Evolutionary conservation across 2,888 invertebrate genomes (phyloP), one percentile per base, ranked within the genome.

Genomic region (Drosophila flavopinicola): DNA sequence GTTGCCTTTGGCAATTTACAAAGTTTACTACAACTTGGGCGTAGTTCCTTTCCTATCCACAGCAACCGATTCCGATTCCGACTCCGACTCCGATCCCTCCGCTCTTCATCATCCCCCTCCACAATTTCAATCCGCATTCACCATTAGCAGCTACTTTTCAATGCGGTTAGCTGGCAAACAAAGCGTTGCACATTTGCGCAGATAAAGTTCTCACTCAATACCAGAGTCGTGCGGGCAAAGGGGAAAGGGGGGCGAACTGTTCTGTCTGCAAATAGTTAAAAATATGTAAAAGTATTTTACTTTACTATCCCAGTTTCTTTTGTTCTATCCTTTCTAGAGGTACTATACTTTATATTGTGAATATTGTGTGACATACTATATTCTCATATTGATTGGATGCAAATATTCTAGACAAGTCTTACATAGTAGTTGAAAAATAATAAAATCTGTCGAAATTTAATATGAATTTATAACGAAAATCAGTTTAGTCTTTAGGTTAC

Each of bases 111-210:
- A 23, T n/a, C 30, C 27, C 35, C 10, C 20, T n/a, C 2, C 29
- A 24, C 13, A 23, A 23, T 73, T 59, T 63, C 64, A 78, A 78
- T 69, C 61, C 79, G 64, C 79, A 82, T 82, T 86, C 69, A 78
- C 85, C 83, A 83, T 83, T 83, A 87, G 83, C 87, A 83, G 83
- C 87, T 85, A 87, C 78, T 83, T 83, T 83, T 87, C 87, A 87
- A 85, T 83, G 83, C 64, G 87, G 83, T 83, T 83, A 87, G 83
- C 76, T 76, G 64, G 87, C 78, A 83, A 87, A 83, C 87, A 83
- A 83, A 83, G 87, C 85, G 78, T 80, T 87, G 76, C 76, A 87
- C 83, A 85, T 87, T 83, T 78, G 75, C 67, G 71, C 85, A 83
- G 87, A 86, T 85, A 83, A 83, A 83, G 83, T 80, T 80, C 79